Evolutionary conservation across 2,888 invertebrate species (phyloP).

Genomic region (Penaeus monodon): DNA sequence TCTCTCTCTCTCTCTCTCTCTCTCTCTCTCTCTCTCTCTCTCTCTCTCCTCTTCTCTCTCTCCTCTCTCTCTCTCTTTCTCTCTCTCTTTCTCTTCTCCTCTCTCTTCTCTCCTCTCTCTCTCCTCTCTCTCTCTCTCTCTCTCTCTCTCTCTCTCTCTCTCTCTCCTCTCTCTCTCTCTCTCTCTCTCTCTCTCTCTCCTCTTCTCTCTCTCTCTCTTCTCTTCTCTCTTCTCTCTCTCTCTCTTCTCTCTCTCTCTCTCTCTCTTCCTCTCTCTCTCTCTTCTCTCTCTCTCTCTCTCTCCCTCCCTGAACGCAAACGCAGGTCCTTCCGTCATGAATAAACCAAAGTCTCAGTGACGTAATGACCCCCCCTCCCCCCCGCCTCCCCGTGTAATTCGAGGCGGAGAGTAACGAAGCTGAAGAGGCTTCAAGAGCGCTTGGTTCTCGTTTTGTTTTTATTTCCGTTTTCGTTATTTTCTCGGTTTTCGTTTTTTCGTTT

Average conservation of each 20-base stretch:
- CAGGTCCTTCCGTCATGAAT: too few relatives aligned
- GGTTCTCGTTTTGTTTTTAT: too few relatives aligned
- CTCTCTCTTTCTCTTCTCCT: not conserved
- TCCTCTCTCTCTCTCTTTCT: not conserved
- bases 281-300: too few relatives aligned
- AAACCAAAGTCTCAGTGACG: not conserved
- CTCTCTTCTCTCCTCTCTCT: not conserved
- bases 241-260: not conserved
- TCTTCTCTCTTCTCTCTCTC: too few relatives aligned
- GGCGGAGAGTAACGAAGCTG: too few relatives aligned
- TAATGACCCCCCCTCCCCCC: not conserved
- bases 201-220: too few relatives aligned
- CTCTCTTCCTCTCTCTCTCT: too few relatives aligned
- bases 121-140: not conserved
- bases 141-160: not conserved
- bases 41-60: not conserved
- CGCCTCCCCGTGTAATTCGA: too few relatives aligned
- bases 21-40: not conserved
- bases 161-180: not conserved
- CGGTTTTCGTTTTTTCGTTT: too few relatives aligned
- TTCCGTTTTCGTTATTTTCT: too few relatives aligned
- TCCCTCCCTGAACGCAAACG: not conserved
- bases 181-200: not conserved
- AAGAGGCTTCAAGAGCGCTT: too few relatives aligned
- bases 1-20: not conserved